A percentile compares a stretch with the other conserved stretches of the same genome.
phyloP scores from a whole-genome alignment of 2,113 vertebrate species.

The Lynx canadensis region DNA sequence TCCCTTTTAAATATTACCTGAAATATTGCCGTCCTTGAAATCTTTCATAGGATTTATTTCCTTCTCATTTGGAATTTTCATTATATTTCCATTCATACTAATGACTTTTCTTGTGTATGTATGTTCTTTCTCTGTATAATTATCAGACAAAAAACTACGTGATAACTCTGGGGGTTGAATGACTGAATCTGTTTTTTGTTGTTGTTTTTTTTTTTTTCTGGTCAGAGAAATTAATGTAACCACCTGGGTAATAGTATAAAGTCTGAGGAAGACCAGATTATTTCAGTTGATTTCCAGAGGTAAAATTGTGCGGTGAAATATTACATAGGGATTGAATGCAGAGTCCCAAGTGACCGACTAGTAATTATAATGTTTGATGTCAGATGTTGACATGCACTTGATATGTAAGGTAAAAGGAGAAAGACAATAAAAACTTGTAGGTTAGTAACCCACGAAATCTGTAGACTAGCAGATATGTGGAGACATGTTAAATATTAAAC shows the following conservation, averaged over 20 bases:
- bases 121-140: background rate
- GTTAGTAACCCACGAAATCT: constrained; percentile 1
- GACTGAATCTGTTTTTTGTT: constrained; percentile 35
- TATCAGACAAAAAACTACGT: background rate
- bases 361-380: constrained; percentile 54
- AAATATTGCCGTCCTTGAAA: background rate
- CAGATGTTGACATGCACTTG: background rate
- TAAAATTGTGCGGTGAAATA: background rate
- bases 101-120: background rate
- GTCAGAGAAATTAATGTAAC: background rate
- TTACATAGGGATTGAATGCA: background rate
- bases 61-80: background rate
- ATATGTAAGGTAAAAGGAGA: background rate
- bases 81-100: background rate
- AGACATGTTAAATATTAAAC: constrained; percentile 42
- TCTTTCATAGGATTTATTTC: background rate
- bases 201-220: constrained; percentile 37
- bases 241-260: background rate
- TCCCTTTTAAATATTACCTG: background rate
- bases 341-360: constrained; percentile 35
- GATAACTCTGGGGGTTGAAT: background rate
- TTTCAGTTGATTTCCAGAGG: background rate
- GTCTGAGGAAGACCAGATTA: background rate
- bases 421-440: background rate
- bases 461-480: background rate